phyloP scores from a whole-genome alignment of 2,113 vertebrate genomes.

The Antigone vipio region DNA sequence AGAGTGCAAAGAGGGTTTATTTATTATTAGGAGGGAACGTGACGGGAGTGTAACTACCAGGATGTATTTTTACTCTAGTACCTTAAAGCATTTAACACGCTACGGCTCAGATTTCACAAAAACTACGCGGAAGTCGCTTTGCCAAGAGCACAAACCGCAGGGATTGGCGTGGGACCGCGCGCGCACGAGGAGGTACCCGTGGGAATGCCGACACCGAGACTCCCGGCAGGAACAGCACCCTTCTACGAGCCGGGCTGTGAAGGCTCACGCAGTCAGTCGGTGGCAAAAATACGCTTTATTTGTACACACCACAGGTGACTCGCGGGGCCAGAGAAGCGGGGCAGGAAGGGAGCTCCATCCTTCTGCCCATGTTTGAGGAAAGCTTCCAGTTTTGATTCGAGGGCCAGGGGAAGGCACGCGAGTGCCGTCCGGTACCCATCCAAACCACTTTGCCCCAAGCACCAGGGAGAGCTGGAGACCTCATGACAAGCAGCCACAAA shows the following conservation, averaged over 20 bases:
- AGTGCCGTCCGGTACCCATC: background rate
- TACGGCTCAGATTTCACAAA: background rate
- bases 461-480: background rate
- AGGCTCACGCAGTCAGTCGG: background rate
- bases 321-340: background rate
- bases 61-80: background rate
- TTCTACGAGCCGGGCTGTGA: background rate
- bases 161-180: background rate
- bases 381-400: background rate
- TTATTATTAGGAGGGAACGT: background rate
- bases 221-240: background rate
- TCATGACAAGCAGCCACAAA: background rate
- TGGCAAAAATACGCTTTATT: background rate
- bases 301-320: background rate
- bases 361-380: background rate
- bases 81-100: background rate
- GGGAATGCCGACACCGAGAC: rapidly evolving
- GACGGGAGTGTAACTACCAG: background rate
- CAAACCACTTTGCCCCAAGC: background rate
- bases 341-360: background rate
- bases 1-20: background rate
- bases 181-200: rapidly evolving
- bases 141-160: background rate
- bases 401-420: background rate
- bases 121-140: rapidly evolving